Percentiles rank a stretch among this genome's conserved stretches.
These are phyloP conservation scores for Linhomoeus sp. DNA, from an alignment of 2,888 invertebrate species.

Conservation along the genomic window DNA sequence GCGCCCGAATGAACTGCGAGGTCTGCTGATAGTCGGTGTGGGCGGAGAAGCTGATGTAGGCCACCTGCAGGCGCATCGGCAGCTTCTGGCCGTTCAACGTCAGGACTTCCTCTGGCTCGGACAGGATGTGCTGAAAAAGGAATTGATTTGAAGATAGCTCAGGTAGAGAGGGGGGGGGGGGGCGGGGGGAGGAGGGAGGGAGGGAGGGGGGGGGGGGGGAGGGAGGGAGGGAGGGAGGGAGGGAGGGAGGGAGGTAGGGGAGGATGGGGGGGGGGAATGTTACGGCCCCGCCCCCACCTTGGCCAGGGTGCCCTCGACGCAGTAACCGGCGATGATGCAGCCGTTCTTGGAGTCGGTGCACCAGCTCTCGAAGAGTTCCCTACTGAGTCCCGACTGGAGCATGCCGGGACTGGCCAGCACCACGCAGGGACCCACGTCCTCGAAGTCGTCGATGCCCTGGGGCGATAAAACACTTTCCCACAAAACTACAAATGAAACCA, in stretches of 20 bases:
- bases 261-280: no score
- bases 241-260: no score
- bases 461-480: conserved; percentile 4
- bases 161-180: no score
- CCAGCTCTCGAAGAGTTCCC: conserved; percentile 96
- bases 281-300: no score
- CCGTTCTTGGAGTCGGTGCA: conserved; percentile 95
- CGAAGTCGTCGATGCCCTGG: conserved; percentile 93
- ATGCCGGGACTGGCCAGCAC: conserved; percentile 98
- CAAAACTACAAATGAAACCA: no score
- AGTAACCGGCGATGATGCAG: conserved; percentile 79
- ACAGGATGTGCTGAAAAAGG: conserved; percentile 51
- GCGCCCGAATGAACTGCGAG: conserved; percentile 75
- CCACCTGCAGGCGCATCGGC: conserved; percentile 47
- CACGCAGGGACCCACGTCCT: conserved; percentile 98
- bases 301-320: conserved; percentile 39
- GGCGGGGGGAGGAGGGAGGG: no score
- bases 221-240: no score
- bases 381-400: conserved; percentile 94
- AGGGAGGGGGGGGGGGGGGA: no score
- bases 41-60: conserved; percentile 97
- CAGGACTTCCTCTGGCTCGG: conserved; percentile 90
- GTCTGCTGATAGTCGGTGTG: conserved; percentile 97
- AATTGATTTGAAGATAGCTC: no score
- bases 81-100: conserved; percentile 86